Base-by-base conservation (phyloP, 1,140 invertebrate species). In the Acromyrmex echinatior region DNA sequence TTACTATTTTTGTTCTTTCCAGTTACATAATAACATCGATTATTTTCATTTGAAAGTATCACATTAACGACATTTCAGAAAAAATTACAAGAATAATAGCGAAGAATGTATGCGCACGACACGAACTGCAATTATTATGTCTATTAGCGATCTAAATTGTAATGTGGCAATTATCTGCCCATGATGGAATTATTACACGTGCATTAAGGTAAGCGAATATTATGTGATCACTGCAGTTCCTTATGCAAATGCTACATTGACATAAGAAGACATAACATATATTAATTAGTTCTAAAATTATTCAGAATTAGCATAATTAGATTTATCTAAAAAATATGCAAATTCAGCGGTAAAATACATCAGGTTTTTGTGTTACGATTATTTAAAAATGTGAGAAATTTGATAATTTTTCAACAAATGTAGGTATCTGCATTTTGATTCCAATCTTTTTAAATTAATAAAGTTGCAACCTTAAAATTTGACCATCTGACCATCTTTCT, bases 161-260 rank as follows among this genome's bases (percentile, higher is more conserved):
- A 81, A 45, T 73, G 35, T 18, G 39, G 39, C 12, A 45, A 74
- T 18, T 82, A 60, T 82, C 51, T 45, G 65, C 6, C 28, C 80
- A 31, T 60, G 25, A 82, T n/a, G 45, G 25, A 76, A 74, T 63
- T 84, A 84, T 76, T 84, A 76, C 39, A 84, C 25, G 68, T 62
- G 25, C 56, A 18, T n/a, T 35, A 74, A 74, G 25, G 18, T 62
- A 76, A 84, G 68, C 39, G 80, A 84, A 84, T 76, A 63, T 4
- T 63, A 60, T 84, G 56, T 76, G 39, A 84, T 76, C 80, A 84
- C 18, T 60, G 39, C 39, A 45, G 39, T 14, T 60, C n/a, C 58
- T 56, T 82, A 84, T 76, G 70, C 80, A 84, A 84, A 84, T 82
- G 80, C 28, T 70, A 51, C 58, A 35, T 18, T 39, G 68, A 39